Evolutionary conservation across 2,797 vertebrate genomes (phyloP).

Genomic region (Glossophaga mutica): DNA sequence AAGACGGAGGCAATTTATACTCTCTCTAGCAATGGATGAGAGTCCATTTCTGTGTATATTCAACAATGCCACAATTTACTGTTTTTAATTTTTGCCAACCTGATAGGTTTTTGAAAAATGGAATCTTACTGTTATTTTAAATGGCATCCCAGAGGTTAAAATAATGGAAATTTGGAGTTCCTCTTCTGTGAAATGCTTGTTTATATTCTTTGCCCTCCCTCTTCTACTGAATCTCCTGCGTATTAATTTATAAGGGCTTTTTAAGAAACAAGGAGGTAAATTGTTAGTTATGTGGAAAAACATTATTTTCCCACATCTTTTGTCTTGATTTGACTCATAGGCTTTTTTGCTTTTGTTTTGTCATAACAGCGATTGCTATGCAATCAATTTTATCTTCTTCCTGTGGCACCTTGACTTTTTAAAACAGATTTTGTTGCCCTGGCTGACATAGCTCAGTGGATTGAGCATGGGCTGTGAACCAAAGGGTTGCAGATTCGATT

Average conservation of each 20-base stretch:
- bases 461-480: too few relatives aligned
- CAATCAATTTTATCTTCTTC: neutral
- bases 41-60: neutral
- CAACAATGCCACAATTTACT: neutral
- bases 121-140: neutral
- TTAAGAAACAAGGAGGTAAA: neutral
- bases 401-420: neutral
- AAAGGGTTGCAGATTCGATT: too few relatives aligned
- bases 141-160: neutral
- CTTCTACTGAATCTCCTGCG: neutral
- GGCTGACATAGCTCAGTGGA: too few relatives aligned
- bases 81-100: conserved; percentile 29
- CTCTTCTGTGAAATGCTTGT: neutral
- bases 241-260: neutral
- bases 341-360: neutral
- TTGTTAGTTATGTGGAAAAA: neutral
- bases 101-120: neutral
- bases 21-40: neutral
- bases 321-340: neutral
- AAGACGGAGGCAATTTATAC: neutral
- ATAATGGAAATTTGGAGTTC: neutral
- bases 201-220: neutral
- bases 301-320: neutral
- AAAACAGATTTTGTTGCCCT: too few relatives aligned
- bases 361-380: neutral